phyloP scores from a whole-genome alignment of 2,113 vertebrate species.

The Lophochroa leadbeateri region DNA sequence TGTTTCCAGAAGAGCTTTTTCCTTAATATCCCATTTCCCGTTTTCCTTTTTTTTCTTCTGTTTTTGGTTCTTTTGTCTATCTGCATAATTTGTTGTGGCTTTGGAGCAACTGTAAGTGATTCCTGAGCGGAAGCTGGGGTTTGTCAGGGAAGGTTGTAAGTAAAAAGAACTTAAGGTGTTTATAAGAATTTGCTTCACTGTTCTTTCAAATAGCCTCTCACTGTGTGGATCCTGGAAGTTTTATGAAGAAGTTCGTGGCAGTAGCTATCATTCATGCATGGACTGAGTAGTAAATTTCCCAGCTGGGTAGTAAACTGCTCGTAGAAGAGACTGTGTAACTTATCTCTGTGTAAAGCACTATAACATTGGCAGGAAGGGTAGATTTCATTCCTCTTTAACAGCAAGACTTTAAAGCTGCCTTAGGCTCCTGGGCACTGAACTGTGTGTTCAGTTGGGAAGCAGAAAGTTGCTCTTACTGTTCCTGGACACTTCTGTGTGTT shows the following conservation, averaged over 20 bases:
- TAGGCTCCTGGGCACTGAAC: not conserved
- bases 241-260: not conserved
- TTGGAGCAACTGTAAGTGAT: not conserved
- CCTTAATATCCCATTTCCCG: not conserved
- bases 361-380: not conserved
- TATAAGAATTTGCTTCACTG: not conserved
- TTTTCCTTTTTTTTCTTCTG: not conserved
- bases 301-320: not conserved
- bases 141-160: not conserved
- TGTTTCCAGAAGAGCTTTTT: not conserved
- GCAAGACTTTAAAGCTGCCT: not conserved
- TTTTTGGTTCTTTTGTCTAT: not conserved
- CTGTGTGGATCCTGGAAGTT: not conserved
- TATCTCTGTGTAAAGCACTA: not conserved
- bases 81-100: not conserved
- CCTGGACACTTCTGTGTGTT: not conserved
- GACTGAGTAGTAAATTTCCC: not conserved
- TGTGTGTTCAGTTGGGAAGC: not conserved
- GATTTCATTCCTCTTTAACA: not conserved
- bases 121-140: not conserved
- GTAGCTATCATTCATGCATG: not conserved
- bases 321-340: not conserved
- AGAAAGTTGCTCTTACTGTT: not conserved
- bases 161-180: fast-evolving
- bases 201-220: not conserved